Evolutionary conservation across 2,797 vertebrate species (phyloP).

Genomic region (Pipistrellus pipistrellus): DNA sequence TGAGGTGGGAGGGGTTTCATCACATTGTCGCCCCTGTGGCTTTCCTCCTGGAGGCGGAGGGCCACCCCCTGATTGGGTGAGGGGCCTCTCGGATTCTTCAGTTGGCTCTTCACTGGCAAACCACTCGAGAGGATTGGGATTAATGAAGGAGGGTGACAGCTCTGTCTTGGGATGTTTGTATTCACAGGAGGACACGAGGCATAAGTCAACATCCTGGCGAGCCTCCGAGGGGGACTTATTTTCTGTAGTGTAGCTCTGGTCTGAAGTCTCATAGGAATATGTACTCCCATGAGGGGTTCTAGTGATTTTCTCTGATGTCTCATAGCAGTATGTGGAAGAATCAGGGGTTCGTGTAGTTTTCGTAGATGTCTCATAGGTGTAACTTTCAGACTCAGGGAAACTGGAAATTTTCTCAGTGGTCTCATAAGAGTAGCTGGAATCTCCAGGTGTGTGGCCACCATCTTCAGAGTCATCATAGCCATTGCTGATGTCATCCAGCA

Average conservation of each 20-base stretch:
- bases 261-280: conserved; percentile 85
- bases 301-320: conserved; percentile 82
- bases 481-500: conserved; percentile 82
- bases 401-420: conserved; percentile 80
- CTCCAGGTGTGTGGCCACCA: conserved; percentile 81
- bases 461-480: conserved; percentile 80
- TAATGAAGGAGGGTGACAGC: conserved; percentile 98
- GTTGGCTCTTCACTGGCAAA: conserved; percentile 94
- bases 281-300: conserved; percentile 81
- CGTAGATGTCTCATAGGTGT: conserved; percentile 81
- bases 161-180: conserved; percentile 98
- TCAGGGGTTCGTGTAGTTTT: conserved; percentile 81
- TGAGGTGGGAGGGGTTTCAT: conserved; percentile 98
- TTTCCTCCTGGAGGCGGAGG: conserved; percentile 95
- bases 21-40: conserved; percentile 93
- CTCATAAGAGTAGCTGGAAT: conserved; percentile 87
- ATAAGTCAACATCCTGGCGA: conserved; percentile 95
- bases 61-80: conserved; percentile 91
- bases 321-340: conserved; percentile 84
- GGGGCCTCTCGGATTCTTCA: conserved; percentile 91
- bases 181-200: conserved; percentile 96
- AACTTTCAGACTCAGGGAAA: conserved; percentile 83
- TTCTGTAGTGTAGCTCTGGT: conserved; percentile 82
- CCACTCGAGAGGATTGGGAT: conserved; percentile 97
- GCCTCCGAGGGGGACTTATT: conserved; percentile 88